Evolutionary conservation across 2,888 invertebrate species (phyloP).

Genomic region (Phymatocera aterrima): DNA sequence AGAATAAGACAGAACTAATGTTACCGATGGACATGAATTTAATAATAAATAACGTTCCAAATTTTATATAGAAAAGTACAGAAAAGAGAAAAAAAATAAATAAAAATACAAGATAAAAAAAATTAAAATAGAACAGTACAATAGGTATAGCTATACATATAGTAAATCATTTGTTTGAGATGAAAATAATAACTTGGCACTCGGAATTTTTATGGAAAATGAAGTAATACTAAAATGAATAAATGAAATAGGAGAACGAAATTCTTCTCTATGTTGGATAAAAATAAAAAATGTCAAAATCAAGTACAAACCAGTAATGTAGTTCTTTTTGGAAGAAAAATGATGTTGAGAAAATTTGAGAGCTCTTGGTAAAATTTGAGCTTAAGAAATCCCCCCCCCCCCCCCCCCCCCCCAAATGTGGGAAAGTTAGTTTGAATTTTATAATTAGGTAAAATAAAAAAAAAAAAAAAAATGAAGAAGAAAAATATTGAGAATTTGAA

Average conservation of each 20-base stretch:
- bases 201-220: constrained; percentile 11
- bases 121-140: constrained; percentile 26
- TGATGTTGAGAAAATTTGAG: constrained; percentile 58
- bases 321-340: constrained; percentile 56
- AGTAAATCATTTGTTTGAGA: constrained; percentile 37
- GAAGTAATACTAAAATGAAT: constrained; percentile 47
- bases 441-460: constrained; percentile 44
- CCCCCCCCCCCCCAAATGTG: no score
- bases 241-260: constrained; percentile 19
- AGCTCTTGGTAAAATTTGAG: constrained; percentile 53
- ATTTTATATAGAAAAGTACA: constrained; percentile 49
- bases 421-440: constrained; percentile 14
- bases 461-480: not conserved
- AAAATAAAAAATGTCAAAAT: constrained; percentile 35
- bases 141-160: not conserved
- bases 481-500: constrained; percentile 2
- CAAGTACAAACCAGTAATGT: constrained; percentile 56
- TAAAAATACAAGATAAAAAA: constrained; percentile 5
- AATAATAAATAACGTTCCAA: constrained; percentile 38
- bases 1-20: constrained; percentile 38
- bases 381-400: constrained; percentile 50
- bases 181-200: constrained; percentile 46
- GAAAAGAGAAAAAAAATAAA: constrained; percentile 44
- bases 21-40: constrained; percentile 44
- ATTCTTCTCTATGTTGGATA: constrained; percentile 38